Evolutionary conservation across 23 tunicate species (phyloP).

Genomic region (Botrylloides violaceus): DNA sequence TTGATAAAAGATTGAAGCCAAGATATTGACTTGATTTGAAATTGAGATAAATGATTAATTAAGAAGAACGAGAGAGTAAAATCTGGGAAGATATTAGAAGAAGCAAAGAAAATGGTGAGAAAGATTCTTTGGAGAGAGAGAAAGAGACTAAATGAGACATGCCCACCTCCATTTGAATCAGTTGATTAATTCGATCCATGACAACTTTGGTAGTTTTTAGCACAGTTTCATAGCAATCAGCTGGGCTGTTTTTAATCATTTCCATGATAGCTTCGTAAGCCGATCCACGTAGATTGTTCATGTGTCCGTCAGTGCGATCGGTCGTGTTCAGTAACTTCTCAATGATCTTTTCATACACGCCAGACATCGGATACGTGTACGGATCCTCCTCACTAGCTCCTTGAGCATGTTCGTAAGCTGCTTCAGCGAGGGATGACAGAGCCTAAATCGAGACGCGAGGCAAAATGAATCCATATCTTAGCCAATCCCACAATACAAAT

Average conservation of each 20-base stretch:
- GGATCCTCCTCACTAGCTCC: slow-evolving; percentile 62
- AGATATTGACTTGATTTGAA: too few species aligned
- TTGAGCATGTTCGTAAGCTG: slow-evolving; percentile 85
- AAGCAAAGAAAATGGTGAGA: too few species aligned
- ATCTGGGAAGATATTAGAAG: too few species aligned
- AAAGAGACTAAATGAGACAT: too few species aligned
- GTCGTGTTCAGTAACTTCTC: slow-evolving; percentile 89
- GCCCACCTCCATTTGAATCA: slow-evolving; percentile 92
- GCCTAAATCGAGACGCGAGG: slow-evolving; percentile 39
- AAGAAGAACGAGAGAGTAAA: too few species aligned
- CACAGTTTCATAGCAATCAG: slow-evolving; percentile 90
- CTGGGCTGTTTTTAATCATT: slow-evolving; percentile 95
- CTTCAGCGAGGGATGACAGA: slow-evolving; percentile 90
- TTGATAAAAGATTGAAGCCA: too few species aligned
- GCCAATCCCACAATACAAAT: not conserved
- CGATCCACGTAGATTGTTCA: slow-evolving; percentile 87
- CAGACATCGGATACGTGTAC: slow-evolving; percentile 83
- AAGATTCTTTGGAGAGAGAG: too few species aligned
- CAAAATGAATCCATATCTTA: not conserved
- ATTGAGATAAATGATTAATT: too few species aligned
- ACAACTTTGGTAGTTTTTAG: slow-evolving; percentile 81
- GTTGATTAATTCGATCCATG: slow-evolving; percentile 76
- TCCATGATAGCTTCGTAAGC: slow-evolving; percentile 99
- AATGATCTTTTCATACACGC: slow-evolving; percentile 71
- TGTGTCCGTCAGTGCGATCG: slow-evolving; percentile 88